Evolutionary conservation across 2,888 invertebrate species (phyloP).

Genomic region (Formica aserva): DNA sequence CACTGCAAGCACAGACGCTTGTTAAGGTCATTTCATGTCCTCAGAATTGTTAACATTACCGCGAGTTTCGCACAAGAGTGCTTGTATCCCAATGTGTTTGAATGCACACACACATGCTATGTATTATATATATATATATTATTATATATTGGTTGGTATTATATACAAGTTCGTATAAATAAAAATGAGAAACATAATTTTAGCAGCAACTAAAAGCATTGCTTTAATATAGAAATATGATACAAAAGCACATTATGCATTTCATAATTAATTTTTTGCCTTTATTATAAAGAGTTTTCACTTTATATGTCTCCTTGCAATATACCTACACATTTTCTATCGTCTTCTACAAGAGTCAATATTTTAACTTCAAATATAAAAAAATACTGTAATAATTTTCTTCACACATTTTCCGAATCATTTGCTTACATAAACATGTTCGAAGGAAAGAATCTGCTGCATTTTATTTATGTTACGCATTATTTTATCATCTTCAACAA

Average conservation of each 20-base stretch:
- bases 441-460: not conserved
- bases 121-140: not conserved
- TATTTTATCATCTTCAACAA: not conserved
- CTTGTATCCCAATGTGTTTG: not conserved
- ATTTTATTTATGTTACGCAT: not conserved
- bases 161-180: too few species aligned
- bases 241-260: not conserved
- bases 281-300: not conserved
- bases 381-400: conserved; percentile 12
- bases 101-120: not conserved
- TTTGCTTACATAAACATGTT: not conserved
- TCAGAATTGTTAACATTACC: not conserved
- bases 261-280: not conserved
- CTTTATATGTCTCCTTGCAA: not conserved
- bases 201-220: not conserved
- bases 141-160: too few species aligned
- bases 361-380: conserved; percentile 1
- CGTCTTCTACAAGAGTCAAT: not conserved
- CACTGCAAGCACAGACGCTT: not conserved
- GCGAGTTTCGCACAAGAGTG: not conserved
- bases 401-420: not conserved
- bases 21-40: not conserved
- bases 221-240: not conserved
- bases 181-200: not conserved
- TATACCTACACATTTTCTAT: not conserved